phyloP scores from a whole-genome alignment of 2,797 vertebrate species.

The Hephaestus fuliginosus region DNA sequence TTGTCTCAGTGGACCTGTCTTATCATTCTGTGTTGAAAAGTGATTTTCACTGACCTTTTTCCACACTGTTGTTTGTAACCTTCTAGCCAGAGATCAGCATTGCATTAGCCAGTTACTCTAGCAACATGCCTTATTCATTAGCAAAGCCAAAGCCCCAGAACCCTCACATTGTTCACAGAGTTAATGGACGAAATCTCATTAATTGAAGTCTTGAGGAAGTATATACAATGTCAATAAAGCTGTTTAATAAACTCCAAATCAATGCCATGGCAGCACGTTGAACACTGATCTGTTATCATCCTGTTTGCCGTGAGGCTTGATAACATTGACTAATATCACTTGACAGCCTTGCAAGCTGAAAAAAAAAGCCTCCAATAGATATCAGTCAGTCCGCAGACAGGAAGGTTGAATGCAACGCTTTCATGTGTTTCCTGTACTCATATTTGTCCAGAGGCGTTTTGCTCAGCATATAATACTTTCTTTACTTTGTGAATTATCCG shows the following conservation, averaged over 20 bases:
- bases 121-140: constrained; percentile 50
- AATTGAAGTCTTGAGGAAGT: constrained; percentile 35
- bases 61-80: constrained; percentile 53
- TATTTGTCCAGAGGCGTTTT: constrained; percentile 22
- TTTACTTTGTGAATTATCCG: constrained; percentile 9
- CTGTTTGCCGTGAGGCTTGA: constrained; percentile 31
- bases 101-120: constrained; percentile 48
- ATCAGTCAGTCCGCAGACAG: constrained; percentile 2
- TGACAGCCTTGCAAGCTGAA: constrained; percentile 37
- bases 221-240: constrained; percentile 53
- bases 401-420: background rate
- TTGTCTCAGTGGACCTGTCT: constrained; percentile 34
- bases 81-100: constrained; percentile 36
- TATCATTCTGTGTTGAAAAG: constrained; percentile 34
- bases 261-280: constrained; percentile 34
- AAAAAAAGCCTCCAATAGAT: constrained; percentile 27
- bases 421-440: constrained; percentile 18
- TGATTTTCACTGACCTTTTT: constrained; percentile 61
- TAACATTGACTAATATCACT: constrained; percentile 38
- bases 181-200: constrained; percentile 51
- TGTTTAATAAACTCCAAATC: constrained; percentile 59
- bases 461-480: background rate
- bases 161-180: constrained; percentile 23
- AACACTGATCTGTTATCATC: constrained; percentile 29
- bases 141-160: constrained; percentile 27